A percentile compares a stretch with the other conserved stretches of the same genome.
Conservation (phyloP, 2,797 vertebrate genomes). For the Amphiprion clarkii region DNA sequence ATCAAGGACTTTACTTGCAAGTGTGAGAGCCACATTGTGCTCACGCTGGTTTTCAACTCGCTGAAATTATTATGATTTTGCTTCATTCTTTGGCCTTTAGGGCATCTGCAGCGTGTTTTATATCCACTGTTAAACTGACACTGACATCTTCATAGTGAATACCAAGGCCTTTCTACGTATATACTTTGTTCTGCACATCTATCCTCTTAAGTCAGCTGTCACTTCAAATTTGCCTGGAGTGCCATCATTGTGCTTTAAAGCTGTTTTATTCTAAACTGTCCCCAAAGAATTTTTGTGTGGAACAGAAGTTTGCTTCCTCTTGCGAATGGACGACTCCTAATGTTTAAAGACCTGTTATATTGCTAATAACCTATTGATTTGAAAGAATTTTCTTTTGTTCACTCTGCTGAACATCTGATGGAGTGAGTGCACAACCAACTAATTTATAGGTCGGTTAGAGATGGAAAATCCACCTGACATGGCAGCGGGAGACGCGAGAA, state of each 20-base stretch:
- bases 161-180: conserved; percentile 24
- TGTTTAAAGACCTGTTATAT: conserved; percentile 58
- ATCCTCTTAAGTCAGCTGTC: conserved; percentile 59
- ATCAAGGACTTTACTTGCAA: conserved; percentile 55
- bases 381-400: conserved; percentile 30
- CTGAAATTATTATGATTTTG: conserved; percentile 51
- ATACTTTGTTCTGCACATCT: conserved; percentile 42
- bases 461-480: conserved; percentile 45
- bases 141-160: conserved; percentile 58
- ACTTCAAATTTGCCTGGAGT: conserved; percentile 49
- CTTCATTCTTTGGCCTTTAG: conserved; percentile 38
- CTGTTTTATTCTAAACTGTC: conserved; percentile 41
- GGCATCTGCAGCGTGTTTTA: conserved; percentile 39
- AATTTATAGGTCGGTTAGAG: conserved; percentile 54
- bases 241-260: conserved; percentile 39
- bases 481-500: conserved; percentile 25
- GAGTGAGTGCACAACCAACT: conserved; percentile 31
- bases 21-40: conserved; percentile 43
- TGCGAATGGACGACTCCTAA: conserved; percentile 16
- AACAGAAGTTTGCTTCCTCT: conserved; percentile 33
- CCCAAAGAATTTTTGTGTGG: conserved; percentile 24
- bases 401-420: conserved; percentile 47
- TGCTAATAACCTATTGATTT: conserved; percentile 70
- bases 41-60: conserved; percentile 49
- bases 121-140: conserved; percentile 55